A percentile compares a stretch with the other conserved stretches of the same genome.
Evolutionary conservation across 2,888 invertebrate species (phyloP).

Genomic region (Phoenoteleia sp.): DNA sequence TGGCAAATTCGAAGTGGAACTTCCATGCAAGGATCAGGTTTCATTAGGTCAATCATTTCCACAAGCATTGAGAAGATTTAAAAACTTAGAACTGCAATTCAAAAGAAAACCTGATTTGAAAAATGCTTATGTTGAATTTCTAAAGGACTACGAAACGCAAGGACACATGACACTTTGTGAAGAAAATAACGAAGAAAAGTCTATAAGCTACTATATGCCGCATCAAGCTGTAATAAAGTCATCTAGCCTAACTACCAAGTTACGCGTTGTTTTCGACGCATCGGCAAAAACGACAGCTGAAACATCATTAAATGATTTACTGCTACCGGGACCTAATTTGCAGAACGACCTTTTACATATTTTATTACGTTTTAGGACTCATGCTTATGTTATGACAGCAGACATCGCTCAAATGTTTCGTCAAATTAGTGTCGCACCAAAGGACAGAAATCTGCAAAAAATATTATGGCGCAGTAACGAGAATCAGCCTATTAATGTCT

Average conservation of each 20-base stretch:
- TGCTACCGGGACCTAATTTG: constrained; percentile 12
- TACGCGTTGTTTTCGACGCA: constrained; percentile 18
- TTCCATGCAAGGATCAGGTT: not conserved
- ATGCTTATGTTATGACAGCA: constrained; percentile 19
- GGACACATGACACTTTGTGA: not conserved
- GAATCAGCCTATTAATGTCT: not conserved
- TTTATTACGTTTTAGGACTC: not conserved
- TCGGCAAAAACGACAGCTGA: constrained; percentile 1
- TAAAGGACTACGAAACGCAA: not conserved
- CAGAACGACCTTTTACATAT: not conserved
- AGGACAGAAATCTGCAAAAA: not conserved
- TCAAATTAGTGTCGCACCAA: not conserved
- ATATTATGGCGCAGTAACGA: not conserved
- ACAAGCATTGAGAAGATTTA: not conserved
- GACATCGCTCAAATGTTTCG: constrained; percentile 3
- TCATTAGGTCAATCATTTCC: not conserved
- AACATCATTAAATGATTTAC: constrained; percentile 20
- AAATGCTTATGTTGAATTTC: not conserved
- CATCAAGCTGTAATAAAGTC: constrained; percentile 26
- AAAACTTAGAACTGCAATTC: not conserved
- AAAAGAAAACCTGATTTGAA: not conserved
- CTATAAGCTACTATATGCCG: constrained; percentile 8
- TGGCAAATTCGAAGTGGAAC: not conserved
- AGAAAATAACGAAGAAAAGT: not conserved
- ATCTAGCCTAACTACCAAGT: not conserved